These are phyloP conservation scores for Psilanteris sp. DNA, from an alignment of 1,140 invertebrate species.

Conservation along the genomic window DNA sequence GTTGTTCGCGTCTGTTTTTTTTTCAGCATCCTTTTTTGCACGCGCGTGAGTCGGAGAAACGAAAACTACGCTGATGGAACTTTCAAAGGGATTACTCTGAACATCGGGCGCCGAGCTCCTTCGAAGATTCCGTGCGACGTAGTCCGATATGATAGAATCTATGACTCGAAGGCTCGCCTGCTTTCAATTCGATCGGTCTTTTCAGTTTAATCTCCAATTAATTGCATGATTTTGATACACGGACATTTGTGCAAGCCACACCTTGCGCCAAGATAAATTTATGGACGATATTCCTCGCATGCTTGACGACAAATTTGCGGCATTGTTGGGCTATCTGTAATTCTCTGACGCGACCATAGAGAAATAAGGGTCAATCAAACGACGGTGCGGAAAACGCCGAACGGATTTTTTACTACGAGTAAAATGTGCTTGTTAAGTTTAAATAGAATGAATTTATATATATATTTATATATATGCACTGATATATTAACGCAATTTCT, in stretches of 20 bases:
- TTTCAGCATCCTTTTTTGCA: slow-evolving; percentile 7
- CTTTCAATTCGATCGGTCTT: slow-evolving; percentile 39
- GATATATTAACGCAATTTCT: no score
- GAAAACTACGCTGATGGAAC: slow-evolving; percentile 31
- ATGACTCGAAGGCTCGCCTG: slow-evolving; percentile 30
- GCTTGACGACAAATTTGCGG: no score
- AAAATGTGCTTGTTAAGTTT: no score
- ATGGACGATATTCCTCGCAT: no score
- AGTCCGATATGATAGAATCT: slow-evolving; percentile 32
- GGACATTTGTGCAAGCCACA: no score
- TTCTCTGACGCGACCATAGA: no score
- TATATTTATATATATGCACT: no score
- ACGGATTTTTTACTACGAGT: no score
- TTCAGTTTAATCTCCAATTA: slow-evolving; percentile 24
- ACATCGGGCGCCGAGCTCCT: slow-evolving; percentile 11
- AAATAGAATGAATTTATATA: no score
- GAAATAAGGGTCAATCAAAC: no score
- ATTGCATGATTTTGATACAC: slow-evolving; percentile 22
- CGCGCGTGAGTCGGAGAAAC: slow-evolving; percentile 14
- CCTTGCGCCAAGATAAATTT: neutral
- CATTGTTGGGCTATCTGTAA: no score
- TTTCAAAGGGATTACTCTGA: slow-evolving; percentile 46
- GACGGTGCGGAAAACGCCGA: no score
- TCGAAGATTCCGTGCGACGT: slow-evolving; percentile 25
- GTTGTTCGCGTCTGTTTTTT: slow-evolving; percentile 1